Evolutionary conservation across 2,888 invertebrate genomes (phyloP).

Genomic region (Amorpha juglandis): DNA sequence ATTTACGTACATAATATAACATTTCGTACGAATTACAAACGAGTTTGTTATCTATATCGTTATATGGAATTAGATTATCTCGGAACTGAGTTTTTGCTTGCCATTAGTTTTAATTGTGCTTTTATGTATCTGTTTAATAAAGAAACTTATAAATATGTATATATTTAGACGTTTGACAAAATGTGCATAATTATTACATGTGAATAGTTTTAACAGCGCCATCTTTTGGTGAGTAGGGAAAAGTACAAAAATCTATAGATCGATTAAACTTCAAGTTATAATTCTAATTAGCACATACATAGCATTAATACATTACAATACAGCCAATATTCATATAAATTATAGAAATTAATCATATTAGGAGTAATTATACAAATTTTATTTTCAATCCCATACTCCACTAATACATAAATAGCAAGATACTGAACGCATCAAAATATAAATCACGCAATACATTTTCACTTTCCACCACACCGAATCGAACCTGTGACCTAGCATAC

Average conservation of each 20-base stretch:
- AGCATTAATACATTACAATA: too few relatives aligned
- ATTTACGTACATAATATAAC: constrained; percentile 1
- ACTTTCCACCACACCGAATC: neutral
- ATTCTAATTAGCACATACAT: too few relatives aligned
- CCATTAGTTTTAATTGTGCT: neutral
- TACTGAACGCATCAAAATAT: too few relatives aligned
- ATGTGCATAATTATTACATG: neutral
- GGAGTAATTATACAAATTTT: too few relatives aligned
- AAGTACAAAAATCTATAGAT: constrained; percentile 59
- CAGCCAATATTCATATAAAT: too few relatives aligned
- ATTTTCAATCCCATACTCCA: too few relatives aligned
- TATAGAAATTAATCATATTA: too few relatives aligned
- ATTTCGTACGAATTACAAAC: neutral
- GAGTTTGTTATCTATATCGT: constrained; percentile 12
- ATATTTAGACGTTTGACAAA: constrained; percentile 10
- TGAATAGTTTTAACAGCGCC: constrained; percentile 53
- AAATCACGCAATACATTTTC: neutral
- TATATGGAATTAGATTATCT: constrained; percentile 19
- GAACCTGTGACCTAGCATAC: constrained; percentile 7
- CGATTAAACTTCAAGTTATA: constrained; percentile 36
- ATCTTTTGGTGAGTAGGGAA: constrained; percentile 71
- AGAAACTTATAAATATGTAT: constrained; percentile 1
- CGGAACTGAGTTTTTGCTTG: neutral
- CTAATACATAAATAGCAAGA: too few relatives aligned
- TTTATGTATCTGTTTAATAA: neutral